Evolutionary conservation across 1,140 invertebrate species (phyloP), one percentile per base, ranked within the genome.

Genomic region (Linepithema humile): DNA sequence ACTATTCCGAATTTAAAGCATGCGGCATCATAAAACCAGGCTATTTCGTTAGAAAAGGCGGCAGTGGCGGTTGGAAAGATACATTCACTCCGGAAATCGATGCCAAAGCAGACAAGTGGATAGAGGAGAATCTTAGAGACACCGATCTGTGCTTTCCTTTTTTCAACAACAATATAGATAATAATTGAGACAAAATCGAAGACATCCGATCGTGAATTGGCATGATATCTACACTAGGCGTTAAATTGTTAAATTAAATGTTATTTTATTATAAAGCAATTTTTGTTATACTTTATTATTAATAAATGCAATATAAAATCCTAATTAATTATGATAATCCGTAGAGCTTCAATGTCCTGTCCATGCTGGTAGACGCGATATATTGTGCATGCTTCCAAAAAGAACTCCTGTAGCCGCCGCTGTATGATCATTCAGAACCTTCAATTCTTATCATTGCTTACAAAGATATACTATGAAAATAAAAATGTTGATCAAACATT

Each of bases 381-480:
- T 98, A 99, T 85, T 97, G 97, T 6, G 98, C 98, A 94, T 99
- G 97, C 88, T 97, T 15, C 99, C 99, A 94, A 99, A 99, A 78
- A 98, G 95, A 9, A 99, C 98, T 35, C 99, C 99, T 3, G 99
- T 99, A 0, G 98, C 99, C 20, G 97, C 95, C 10, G 98, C 98
- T 20, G 98, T 99, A 92, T 99, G 99, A 92, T 99, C 98, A 88
- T 98, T 98, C 91, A 99, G 98, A 59, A 98, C 96, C 92, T 97
- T 97, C 74, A 99, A 93, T 94, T 99, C 98, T 94, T 99, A 98
- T 99, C 99, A 99, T 94, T 99, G 98, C 91, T 99, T 99, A 93
- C 98, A 99, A 72, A 99, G 95, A 93, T 99, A 99, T 57, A 99
- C 96, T 91, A 98, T 98, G 92, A 35, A 15, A 45, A 12, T 40